phyloP scores from a whole-genome alignment of 1,140 invertebrate genomes.

The Idris sp. region DNA sequence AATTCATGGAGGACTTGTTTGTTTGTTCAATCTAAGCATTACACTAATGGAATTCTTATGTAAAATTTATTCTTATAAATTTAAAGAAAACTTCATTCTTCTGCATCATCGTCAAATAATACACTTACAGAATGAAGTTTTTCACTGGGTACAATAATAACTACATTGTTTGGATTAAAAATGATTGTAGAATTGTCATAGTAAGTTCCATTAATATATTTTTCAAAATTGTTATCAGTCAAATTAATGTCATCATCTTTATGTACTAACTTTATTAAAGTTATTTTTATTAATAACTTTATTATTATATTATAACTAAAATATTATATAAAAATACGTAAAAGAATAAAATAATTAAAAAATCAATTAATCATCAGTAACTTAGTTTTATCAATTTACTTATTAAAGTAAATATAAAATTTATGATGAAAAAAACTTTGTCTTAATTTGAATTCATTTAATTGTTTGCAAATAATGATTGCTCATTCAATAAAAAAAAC shows the following conservation, averaged over 20 bases:
- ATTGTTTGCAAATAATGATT: constrained; percentile 15
- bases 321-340: no score
- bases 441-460: constrained; percentile 43
- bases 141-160: constrained; percentile 51
- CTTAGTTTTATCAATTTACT: no score
- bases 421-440: no score
- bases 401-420: no score
- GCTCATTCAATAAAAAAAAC: no score
- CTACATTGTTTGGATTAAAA: constrained; percentile 4
- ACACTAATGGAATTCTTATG: constrained; percentile 27
- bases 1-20: constrained; percentile 6
- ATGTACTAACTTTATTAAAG: no score
- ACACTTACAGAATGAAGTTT: constrained; percentile 31
- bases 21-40: constrained; percentile 36
- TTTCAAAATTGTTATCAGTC: constrained; percentile 13
- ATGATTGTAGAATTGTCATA: constrained; percentile 7
- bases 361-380: no score
- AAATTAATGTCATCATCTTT: no score
- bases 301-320: no score
- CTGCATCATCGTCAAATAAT: constrained; percentile 35
- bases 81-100: constrained; percentile 32
- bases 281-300: no score
- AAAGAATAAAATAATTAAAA: no score
- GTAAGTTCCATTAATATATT: background rate
- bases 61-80: constrained; percentile 31